Evolutionary conservation across 1,140 invertebrate species (phyloP).

Genomic region (Drosophila mauritiana): DNA sequence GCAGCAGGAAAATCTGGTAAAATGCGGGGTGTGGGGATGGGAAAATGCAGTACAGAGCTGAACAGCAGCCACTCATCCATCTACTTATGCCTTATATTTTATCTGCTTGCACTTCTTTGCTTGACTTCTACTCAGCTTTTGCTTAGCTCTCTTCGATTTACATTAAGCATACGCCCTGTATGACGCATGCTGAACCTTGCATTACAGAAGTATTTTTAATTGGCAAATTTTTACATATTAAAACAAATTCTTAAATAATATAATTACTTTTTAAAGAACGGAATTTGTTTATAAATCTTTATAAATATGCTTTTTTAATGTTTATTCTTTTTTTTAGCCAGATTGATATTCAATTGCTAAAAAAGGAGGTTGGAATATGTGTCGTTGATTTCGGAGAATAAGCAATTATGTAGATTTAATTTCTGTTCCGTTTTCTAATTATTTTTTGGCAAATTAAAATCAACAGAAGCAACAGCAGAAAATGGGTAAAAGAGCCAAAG

Average conservation of each 20-base stretch:
- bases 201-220: no score
- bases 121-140: constrained; percentile 21
- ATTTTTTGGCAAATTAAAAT: constrained; percentile 61
- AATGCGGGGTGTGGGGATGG: constrained; percentile 8
- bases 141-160: constrained; percentile 16
- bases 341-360: no score
- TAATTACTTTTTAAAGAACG: no score
- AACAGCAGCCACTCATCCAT: constrained; percentile 67
- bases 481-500: background rate
- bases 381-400: background rate
- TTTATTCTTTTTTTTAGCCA: no score
- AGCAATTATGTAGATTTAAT: constrained; percentile 58
- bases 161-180: constrained; percentile 57
- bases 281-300: no score
- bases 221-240: no score
- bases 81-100: constrained; percentile 75
- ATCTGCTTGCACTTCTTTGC: constrained; percentile 51
- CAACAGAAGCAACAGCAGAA: constrained; percentile 17
- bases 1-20: constrained; percentile 29
- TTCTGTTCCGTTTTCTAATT: constrained; percentile 49
- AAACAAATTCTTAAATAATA: no score
- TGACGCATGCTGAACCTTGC: background rate
- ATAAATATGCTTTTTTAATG: no score
- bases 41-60: constrained; percentile 13
- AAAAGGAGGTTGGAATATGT: background rate